Base-by-base conservation (phyloP, 2,888 invertebrate genomes). In the Dynastes hyllus region DNA sequence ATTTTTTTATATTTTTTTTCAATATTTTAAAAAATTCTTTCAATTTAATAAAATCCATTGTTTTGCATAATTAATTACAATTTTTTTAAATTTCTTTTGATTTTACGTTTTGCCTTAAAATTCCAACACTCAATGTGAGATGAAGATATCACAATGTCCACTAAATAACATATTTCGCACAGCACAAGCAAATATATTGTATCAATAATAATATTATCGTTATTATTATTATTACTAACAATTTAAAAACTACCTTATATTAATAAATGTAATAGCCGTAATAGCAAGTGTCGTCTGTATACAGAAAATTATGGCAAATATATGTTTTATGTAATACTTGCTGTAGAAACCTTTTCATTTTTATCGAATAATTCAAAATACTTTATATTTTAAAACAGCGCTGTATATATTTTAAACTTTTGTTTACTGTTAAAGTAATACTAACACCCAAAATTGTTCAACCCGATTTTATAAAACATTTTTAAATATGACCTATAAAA, bases 101-200 rank as follows among this genome's bases (percentile, higher is more conserved):
- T 80, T 79, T 53, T 79, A 63, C 58, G 40, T 70, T 76, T 67
- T 61, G 22, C 55, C 75, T 76, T 79, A 76, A 76, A 55, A 76
- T 58, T 67, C 63, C 55, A 37, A 61, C 76, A 79, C 67, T 79
- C 45, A 67, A 61, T 79, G 76, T 76, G 63, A 76, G 65, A 76
- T 75, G 45, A 71, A 73, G 40, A 79, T 81, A 81, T 71, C 78
- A 77, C 78, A 79, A 81, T 78, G 75, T 77, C 78, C 73, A 69
- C 79, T 79, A 78, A 80, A 78, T 63, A 80, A 80, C 66, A 67
- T 61, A 76, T 76, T 63, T 69, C 73, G 69, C 79, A 79, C 79
- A 76, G 76, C 79, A 77, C 79, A 76, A 79, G 61, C 67, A 58
- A 70, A 76, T 69, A 67, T 79, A 71, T 66, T 71, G 75, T 73